These are phyloP conservation scores for Magallana angulata DNA, from an alignment of 1,140 invertebrate species.

Conservation along the genomic window DNA sequence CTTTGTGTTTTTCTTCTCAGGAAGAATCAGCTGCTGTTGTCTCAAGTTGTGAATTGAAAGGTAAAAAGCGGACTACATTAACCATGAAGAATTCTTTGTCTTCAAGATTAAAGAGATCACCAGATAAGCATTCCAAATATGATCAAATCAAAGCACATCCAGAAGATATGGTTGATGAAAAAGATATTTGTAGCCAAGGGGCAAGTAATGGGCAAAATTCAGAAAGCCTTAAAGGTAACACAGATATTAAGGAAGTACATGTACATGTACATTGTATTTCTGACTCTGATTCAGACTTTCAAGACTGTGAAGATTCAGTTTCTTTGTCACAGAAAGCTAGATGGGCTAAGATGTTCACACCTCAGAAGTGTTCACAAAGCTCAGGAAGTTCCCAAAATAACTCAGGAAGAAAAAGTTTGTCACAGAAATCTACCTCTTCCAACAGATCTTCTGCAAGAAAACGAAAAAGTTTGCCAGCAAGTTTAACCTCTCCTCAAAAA, in stretches of 20 bases:
- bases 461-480: not conserved
- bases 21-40: not conserved
- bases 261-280: constrained; percentile 2
- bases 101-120: not conserved
- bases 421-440: constrained; percentile 7
- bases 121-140: not conserved
- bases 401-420: constrained; percentile 15
- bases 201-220: not conserved
- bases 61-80: not conserved
- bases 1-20: not conserved
- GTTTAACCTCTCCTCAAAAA: not conserved
- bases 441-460: not conserved
- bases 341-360: constrained; percentile 8
- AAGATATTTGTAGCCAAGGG: not conserved
- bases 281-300: constrained; percentile 6
- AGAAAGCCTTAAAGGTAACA: not conserved
- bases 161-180: not conserved
- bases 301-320: not conserved
- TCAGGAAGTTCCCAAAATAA: not conserved
- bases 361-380: not conserved
- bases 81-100: not conserved
- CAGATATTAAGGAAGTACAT: not conserved
- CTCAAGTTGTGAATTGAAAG: not conserved
- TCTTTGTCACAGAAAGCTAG: constrained; percentile 7
- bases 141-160: not conserved